Evolutionary conservation across 2,113 vertebrate genomes (phyloP).

Genomic region (Uria aalge): DNA sequence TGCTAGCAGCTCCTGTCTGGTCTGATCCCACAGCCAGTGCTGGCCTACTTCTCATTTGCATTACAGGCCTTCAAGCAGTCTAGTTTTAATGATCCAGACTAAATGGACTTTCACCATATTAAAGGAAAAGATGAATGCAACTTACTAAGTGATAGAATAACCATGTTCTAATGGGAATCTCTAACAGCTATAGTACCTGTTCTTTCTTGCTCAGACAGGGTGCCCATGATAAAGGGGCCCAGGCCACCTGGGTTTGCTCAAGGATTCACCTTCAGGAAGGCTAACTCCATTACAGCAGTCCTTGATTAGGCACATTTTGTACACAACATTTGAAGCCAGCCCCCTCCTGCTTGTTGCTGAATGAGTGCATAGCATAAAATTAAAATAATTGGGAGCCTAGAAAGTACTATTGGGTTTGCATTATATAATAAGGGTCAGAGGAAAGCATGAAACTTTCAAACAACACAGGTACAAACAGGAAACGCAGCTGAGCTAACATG

Average conservation of each 20-base stretch:
- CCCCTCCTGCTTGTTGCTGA: not conserved
- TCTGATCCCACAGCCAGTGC: not conserved
- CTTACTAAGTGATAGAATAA: not conserved
- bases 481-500: not conserved
- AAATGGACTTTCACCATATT: not conserved
- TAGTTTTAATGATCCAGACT: not conserved
- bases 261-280: not conserved
- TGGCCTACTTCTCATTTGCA: not conserved
- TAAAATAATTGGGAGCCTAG: not conserved
- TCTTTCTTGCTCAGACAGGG: not conserved
- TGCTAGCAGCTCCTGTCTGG: not conserved
- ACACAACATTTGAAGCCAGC: not conserved
- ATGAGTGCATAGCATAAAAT: not conserved
- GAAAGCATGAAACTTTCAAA: not conserved
- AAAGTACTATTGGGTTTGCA: not conserved
- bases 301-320: not conserved
- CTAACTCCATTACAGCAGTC: not conserved
- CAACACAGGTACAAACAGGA: not conserved
- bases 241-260: not conserved
- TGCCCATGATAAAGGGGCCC: not conserved
- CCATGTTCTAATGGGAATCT: not conserved
- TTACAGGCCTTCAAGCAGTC: not conserved
- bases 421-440: not conserved
- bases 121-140: not conserved
- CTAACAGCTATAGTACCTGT: not conserved